Conservation (phyloP, 92 coral and sea anemone species). For the Metridium senile region DNA sequence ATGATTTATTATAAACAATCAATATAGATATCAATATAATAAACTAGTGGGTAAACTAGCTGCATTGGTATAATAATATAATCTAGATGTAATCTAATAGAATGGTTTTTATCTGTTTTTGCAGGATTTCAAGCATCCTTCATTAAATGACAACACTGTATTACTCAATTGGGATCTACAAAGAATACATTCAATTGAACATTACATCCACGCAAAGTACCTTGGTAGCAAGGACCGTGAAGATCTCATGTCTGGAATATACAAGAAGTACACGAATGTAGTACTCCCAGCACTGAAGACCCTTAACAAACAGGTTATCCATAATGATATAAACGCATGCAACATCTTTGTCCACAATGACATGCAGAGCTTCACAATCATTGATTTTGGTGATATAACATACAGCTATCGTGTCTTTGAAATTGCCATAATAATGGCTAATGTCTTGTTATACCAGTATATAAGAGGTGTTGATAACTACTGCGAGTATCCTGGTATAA, state of each 20-base stretch:
- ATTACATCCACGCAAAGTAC: slow-evolving; percentile 26
- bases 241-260: slow-evolving; percentile 18
- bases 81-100: too few relatives aligned
- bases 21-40: too few relatives aligned
- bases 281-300: slow-evolving; percentile 44
- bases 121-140: slow-evolving; percentile 49
- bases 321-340: slow-evolving; percentile 53
- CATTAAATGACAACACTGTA: not conserved
- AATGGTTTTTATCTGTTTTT: too few relatives aligned
- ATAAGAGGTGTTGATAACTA: slow-evolving; percentile 17
- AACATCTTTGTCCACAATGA: slow-evolving; percentile 48
- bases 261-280: slow-evolving; percentile 23
- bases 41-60: too few relatives aligned
- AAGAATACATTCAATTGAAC: slow-evolving; percentile 15
- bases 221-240: slow-evolving; percentile 17
- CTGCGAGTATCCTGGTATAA: not conserved
- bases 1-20: too few relatives aligned
- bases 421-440: slow-evolving; percentile 65
- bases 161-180: slow-evolving; percentile 47
- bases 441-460: slow-evolving; percentile 29
- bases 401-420: slow-evolving; percentile 66
- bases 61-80: too few relatives aligned
- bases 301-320: slow-evolving; percentile 62
- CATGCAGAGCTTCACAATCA: slow-evolving; percentile 19
- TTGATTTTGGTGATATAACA: slow-evolving; percentile 72